Percentiles rank a stretch among this genome's conserved stretches.
phyloP scores from a whole-genome alignment of 2,113 vertebrate genomes.

The Ginglymostoma cirratum region DNA sequence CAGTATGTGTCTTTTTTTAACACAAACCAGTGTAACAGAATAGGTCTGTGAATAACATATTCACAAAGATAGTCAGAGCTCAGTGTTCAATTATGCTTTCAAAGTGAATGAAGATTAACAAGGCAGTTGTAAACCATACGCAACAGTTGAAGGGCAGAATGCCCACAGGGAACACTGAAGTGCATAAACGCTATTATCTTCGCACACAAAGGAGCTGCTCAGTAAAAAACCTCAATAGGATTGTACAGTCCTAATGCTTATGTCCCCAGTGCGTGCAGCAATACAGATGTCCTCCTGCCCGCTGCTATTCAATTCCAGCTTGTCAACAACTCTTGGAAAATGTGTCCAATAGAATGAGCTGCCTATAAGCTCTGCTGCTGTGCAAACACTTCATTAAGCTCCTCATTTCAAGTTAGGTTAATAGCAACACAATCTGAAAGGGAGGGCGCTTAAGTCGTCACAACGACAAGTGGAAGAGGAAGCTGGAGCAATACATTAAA shows the following conservation, averaged over 20 bases:
- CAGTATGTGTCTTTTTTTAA: background rate
- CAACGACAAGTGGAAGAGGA: background rate
- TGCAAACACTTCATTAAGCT: background rate
- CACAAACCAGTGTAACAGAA: background rate
- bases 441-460: too few species aligned
- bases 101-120: background rate
- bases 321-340: background rate
- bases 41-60: background rate
- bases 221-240: background rate
- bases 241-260: background rate
- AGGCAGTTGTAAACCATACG: background rate
- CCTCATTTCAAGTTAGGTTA: background rate
- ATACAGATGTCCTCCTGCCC: conserved; percentile 10
- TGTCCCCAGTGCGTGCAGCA: background rate
- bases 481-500: background rate
- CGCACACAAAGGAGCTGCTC: background rate
- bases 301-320: background rate
- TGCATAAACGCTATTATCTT: background rate
- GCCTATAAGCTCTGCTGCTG: background rate
- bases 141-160: background rate
- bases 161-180: background rate
- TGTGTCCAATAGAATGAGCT: background rate
- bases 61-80: background rate
- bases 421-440: background rate
- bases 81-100: conserved; percentile 25